Percentiles rank a stretch among this genome's conserved stretches.
Conservation (phyloP, 1,140 invertebrate species). For the Battus philenor region DNA sequence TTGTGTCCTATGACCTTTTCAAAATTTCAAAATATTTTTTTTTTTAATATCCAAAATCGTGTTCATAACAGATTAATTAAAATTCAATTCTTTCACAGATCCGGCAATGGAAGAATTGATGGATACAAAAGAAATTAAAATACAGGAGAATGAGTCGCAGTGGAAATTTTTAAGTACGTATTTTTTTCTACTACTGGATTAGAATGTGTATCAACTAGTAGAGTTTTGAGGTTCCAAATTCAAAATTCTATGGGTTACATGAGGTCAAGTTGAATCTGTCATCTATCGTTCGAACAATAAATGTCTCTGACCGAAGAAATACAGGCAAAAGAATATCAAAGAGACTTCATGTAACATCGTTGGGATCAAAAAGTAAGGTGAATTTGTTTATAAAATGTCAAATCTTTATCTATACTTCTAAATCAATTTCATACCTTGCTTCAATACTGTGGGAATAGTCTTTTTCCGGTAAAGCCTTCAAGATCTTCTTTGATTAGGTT, state of each 20-base stretch:
- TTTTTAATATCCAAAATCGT: background rate
- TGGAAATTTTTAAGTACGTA: conserved; percentile 53
- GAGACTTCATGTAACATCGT: background rate
- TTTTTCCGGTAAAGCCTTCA: too few relatives aligned
- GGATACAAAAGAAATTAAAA: conserved; percentile 18
- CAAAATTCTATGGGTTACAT: background rate
- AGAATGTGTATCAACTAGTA: background rate
- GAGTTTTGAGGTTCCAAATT: background rate
- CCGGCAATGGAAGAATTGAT: conserved; percentile 26
- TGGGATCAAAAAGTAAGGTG: too few relatives aligned
- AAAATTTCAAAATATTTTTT: too few relatives aligned
- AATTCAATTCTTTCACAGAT: conserved; percentile 35
- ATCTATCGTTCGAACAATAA: background rate
- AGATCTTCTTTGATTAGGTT: too few relatives aligned
- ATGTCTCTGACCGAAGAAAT: too few relatives aligned
- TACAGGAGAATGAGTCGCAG: conserved; percentile 21
- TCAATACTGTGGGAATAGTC: too few relatives aligned
- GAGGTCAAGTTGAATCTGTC: background rate
- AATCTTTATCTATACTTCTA: too few relatives aligned
- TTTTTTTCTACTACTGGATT: background rate
- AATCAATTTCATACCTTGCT: too few relatives aligned
- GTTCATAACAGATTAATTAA: too few relatives aligned
- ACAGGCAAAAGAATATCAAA: too few relatives aligned
- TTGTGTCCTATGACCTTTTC: too few relatives aligned
- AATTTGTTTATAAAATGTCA: too few relatives aligned